Evolutionary conservation across 2,888 invertebrate genomes (phyloP), one percentile per base, ranked within the genome.

Genomic region (Brenthis ino): DNA sequence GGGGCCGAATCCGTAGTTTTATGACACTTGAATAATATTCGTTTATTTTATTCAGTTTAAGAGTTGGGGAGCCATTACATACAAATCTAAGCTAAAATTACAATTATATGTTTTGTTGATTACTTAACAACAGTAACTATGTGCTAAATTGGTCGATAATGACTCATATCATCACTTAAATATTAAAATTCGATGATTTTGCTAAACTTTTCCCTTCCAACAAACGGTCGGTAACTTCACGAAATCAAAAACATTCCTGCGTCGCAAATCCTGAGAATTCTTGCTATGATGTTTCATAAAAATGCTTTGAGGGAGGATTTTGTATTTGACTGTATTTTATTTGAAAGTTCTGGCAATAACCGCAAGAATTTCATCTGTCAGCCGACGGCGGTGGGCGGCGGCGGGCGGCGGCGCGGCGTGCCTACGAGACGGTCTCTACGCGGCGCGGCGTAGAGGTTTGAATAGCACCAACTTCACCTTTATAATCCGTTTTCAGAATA

Each of bases 331-430:
- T 53, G 48, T 66, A 66, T 66, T 60, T 20, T 58, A 66, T 60
- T 66, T 54, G 6, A 47, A 66, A 66, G 8, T 33, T 48, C 48
- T 60, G 28, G 43, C 48, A 48, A 66, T 47, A 48, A 47, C 66
- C 66, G 16, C 54, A 66, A 66, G 66, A 66, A 60, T 66, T 66
- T 66, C 66, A 60, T 66, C 66, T 60, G 60, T 47, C 66, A 66
- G 33, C 54, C 66, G 37, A 11, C 37, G 43, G 51, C 20, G 48
- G 47, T 48, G 28, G 57, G 16, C 28, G 28, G 24, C 48, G 20
- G 37, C 37, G 37, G 11, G 2, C 11, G 28, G 28, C 47, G 57
- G 16, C 47, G n/a, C 48, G 20, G 37, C 37, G 37, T 3, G 8
- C 11, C 37, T 8, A 3, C 37, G 37, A 11, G 37, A 8, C 37